phyloP scores from a whole-genome alignment of 2,113 vertebrate genomes.

The Hippocampus guttulatus region DNA sequence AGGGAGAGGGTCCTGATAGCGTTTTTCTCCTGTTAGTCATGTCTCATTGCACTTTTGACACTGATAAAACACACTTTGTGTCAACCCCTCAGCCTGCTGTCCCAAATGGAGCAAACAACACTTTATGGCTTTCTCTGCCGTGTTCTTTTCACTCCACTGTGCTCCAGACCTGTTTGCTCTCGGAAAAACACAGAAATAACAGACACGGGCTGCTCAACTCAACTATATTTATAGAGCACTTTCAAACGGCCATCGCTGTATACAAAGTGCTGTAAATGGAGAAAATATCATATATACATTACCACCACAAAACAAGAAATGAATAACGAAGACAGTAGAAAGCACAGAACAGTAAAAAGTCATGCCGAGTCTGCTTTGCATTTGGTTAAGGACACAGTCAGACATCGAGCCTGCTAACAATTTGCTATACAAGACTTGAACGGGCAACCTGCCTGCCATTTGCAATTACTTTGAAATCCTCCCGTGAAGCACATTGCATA shows the following conservation, averaged over 20 bases:
- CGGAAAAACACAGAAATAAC: conserved; percentile 38
- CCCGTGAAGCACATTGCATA: too few relatives aligned
- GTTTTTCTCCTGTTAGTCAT: conserved; percentile 65
- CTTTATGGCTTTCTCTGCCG: conserved; percentile 56
- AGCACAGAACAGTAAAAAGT: too few relatives aligned
- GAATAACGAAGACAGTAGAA: too few relatives aligned
- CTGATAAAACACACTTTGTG: conserved; percentile 62
- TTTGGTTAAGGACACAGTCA: conserved; percentile 4
- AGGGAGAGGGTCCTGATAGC: conserved; percentile 41
- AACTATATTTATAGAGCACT: too few relatives aligned
- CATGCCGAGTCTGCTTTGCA: neutral
- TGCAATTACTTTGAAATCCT: too few relatives aligned
- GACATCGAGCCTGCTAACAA: neutral
- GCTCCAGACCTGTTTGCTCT: conserved; percentile 21
- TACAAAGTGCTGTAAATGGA: too few relatives aligned
- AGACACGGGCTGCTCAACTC: too few relatives aligned
- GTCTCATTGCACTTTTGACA: conserved; percentile 65
- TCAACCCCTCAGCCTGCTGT: conserved; percentile 44
- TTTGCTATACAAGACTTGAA: neutral
- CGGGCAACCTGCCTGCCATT: too few relatives aligned
- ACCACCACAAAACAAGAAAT: too few relatives aligned
- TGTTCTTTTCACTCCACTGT: conserved; percentile 58
- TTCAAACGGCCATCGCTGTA: too few relatives aligned
- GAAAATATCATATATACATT: too few relatives aligned
- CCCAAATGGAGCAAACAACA: conserved; percentile 58